A percentile compares a stretch with the other conserved stretches of the same genome.
phyloP scores from a whole-genome alignment of 35 echinoderm and acorn worm species.

The Nesometra sesokonis region DNA sequence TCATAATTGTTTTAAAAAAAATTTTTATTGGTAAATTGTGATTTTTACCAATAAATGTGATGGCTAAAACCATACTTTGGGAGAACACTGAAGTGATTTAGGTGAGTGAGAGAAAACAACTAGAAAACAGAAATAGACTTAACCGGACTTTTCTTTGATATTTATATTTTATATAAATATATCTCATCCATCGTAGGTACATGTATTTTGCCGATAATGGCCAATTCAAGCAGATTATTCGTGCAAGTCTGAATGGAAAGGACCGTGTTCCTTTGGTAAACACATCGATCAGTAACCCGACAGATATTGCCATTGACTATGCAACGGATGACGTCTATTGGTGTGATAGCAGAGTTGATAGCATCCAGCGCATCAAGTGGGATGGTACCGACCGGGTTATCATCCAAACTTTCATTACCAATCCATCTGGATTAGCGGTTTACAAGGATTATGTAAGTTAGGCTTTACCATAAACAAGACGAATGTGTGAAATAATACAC shows the following conservation, averaged over 20 bases:
- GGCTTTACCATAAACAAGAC: too few relatives aligned
- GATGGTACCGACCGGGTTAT: constrained; percentile 32
- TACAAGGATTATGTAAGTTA: constrained; percentile 29
- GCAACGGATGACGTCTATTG: constrained; percentile 48
- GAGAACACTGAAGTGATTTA: neutral
- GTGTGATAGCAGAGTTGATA: constrained; percentile 19
- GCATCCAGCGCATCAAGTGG: constrained; percentile 49
- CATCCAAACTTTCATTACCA: constrained; percentile 7
- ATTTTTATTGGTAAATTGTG: too few relatives aligned
- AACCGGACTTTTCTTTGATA: neutral
- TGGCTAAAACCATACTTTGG: too few relatives aligned
- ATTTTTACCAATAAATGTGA: too few relatives aligned
- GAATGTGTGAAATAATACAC: too few relatives aligned
- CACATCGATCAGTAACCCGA: neutral
- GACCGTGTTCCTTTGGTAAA: constrained; percentile 24
- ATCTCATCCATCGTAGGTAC: constrained; percentile 49
- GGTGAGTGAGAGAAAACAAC: too few relatives aligned
- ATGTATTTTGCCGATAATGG: constrained; percentile 63
- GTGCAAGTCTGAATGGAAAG: constrained; percentile 22
- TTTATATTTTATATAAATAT: neutral
- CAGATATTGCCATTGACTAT: constrained; percentile 41
- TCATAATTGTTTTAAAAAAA: too few relatives aligned
- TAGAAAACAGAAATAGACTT: neutral
- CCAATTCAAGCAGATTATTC: constrained; percentile 29
- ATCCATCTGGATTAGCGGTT: constrained; percentile 42